Percentiles rank a stretch among this genome's conserved stretches.
phyloP scores from a whole-genome alignment of 2,113 vertebrate genomes.

The Grallaria varia region DNA sequence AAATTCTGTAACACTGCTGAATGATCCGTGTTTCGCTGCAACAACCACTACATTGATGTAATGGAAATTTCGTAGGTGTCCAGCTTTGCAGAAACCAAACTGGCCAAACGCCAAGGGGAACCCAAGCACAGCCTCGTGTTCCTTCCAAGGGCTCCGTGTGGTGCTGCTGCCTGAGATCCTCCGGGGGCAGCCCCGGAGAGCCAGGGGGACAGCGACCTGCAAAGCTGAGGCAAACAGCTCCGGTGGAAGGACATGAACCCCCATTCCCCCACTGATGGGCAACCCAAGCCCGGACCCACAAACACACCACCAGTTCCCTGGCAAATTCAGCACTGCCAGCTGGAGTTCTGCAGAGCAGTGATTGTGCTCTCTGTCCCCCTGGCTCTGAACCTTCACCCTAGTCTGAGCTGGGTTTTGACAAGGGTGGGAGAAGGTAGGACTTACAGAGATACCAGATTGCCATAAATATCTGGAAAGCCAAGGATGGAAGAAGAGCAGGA shows the following conservation, averaged over 20 bases:
- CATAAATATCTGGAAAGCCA: neutral
- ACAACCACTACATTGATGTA: slow-evolving; percentile 42
- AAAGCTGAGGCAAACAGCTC: neutral
- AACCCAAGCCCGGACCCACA: neutral
- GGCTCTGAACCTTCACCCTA: neutral
- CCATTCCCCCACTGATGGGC: slow-evolving; percentile 23
- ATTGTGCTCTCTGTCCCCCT: neutral
- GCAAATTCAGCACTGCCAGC: slow-evolving; percentile 32
- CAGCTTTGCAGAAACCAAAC: neutral
- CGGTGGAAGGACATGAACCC: neutral
- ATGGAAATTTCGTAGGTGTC: slow-evolving; percentile 65
- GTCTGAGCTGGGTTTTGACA: neutral
- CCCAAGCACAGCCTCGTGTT: neutral
- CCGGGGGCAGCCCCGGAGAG: neutral
- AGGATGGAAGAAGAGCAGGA: neutral
- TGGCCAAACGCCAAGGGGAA: neutral
- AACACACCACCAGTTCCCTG: neutral
- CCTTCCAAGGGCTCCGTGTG: neutral
- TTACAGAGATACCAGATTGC: neutral
- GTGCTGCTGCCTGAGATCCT: neutral
- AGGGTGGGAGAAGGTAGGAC: neutral
- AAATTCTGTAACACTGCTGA: slow-evolving; percentile 64
- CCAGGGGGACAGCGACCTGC: neutral
- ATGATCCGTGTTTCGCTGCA: slow-evolving; percentile 52
- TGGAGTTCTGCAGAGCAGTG: neutral